A percentile compares a stretch with the other conserved stretches of the same genome.
These are phyloP conservation scores for Ditylenchus dipsaci DNA, from an alignment of 1,140 invertebrate species.

Conservation along the genomic window DNA sequence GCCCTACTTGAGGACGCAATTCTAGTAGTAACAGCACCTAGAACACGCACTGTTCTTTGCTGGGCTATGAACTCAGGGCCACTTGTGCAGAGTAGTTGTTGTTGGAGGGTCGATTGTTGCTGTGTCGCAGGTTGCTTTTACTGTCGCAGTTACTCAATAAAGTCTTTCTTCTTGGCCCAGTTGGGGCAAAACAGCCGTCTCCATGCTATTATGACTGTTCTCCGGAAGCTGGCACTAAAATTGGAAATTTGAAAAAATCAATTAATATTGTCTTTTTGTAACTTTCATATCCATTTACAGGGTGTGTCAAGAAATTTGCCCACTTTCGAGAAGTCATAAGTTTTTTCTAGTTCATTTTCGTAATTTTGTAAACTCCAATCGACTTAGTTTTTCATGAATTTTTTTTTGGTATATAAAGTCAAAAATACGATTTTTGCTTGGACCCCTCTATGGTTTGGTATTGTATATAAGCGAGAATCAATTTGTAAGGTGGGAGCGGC, in stretches of 20 bases:
- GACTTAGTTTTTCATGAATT: too few species aligned
- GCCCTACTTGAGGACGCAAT: neutral
- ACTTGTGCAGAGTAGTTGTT: neutral
- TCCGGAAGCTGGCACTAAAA: conserved; percentile 56
- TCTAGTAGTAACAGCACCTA: neutral
- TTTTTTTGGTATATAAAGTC: too few species aligned
- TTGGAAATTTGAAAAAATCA: neutral
- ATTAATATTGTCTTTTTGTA: too few species aligned
- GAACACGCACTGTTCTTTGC: neutral
- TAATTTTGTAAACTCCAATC: too few species aligned
- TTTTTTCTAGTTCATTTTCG: too few species aligned
- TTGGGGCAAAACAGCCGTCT: conserved; percentile 34
- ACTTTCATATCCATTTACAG: too few species aligned
- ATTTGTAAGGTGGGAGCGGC: too few species aligned
- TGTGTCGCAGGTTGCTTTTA: conserved; percentile 1
- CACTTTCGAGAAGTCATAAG: too few species aligned
- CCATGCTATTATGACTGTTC: conserved; percentile 50
- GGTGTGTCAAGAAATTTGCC: too few species aligned
- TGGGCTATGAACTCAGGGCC: neutral
- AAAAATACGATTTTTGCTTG: too few species aligned
- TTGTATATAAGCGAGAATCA: too few species aligned
- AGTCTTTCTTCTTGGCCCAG: neutral
- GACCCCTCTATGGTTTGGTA: too few species aligned
- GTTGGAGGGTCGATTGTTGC: neutral
- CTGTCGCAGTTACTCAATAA: neutral